Evolutionary conservation across 1,140 invertebrate species (phyloP), one percentile per base, ranked within the genome.

Genomic region (Aplysia californica): DNA sequence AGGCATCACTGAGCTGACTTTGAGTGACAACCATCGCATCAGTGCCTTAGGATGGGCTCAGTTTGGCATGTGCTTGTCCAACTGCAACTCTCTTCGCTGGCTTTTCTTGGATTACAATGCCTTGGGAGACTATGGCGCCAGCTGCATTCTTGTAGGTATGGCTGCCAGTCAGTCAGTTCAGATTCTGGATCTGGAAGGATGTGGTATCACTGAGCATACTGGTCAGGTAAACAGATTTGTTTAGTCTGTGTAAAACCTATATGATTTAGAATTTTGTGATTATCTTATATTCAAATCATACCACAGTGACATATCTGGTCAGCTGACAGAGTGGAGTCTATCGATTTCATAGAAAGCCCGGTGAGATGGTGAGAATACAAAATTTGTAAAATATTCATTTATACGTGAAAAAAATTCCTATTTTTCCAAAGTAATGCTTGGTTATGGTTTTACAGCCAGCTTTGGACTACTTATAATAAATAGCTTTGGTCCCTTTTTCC

Each of bases 101-200:
- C 68, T 87, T 3, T 81, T 84, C 66, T 23, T 87, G 21, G 86
- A 86, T 69, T 86, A 86, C 74, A 87, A 87, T 67, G 81, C 64
- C 4, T 77, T 86, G 18, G 86, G 84, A n/a, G 84, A 87, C 75
- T 81, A 82, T 39, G 79, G 79, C n/a, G 85, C 82, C 3, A 80
- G 80, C 20, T 86, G 83, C 76, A 58, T 87, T 0, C 44, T 84
- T 29, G 79, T 83, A 0, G 83, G 78, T 10, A 70, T 85, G 15
- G 68, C 82, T 38, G 77, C 81, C 21, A 76, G 76, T 50, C 79
- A 79, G 41, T 78, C 78, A 26, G 59, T 87, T 5, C 72, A 85
- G 72, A 64, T 82, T 2, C 39, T 87, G n/a, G 85, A 87, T 68
- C 39, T 87, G 50, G 84, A 86, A 73, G 79, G 80, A 23, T 84